Conservation (phyloP, 2,113 vertebrate species). For the Ptilorrhoa leucosticta region DNA sequence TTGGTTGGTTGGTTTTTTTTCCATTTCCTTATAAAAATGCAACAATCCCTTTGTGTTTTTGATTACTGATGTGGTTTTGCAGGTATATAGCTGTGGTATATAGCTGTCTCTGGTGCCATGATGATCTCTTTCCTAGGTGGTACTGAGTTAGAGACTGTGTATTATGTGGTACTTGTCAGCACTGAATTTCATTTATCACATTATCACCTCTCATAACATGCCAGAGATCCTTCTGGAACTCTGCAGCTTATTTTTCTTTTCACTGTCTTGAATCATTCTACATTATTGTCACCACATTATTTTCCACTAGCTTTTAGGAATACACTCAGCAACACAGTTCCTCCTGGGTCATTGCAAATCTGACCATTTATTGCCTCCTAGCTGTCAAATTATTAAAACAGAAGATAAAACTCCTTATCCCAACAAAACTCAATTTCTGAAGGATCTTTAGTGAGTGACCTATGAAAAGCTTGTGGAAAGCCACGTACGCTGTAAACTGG, state of each 20-base stretch:
- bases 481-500: fast-evolving
- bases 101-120: neutral
- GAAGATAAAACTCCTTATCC: neutral
- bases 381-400: neutral
- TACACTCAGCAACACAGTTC: neutral
- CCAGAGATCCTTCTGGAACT: neutral
- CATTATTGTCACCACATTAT: neutral
- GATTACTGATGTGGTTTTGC: neutral
- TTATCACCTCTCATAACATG: neutral
- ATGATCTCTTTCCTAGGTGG: neutral
- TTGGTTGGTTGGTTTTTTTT: neutral
- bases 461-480: neutral
- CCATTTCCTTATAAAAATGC: neutral
- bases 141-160: neutral
- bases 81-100: neutral
- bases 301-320: neutral
- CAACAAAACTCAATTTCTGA: neutral
- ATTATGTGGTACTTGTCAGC: neutral
- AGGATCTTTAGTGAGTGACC: neutral
- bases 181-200: neutral
- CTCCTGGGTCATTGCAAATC: neutral
- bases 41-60: neutral
- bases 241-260: neutral
- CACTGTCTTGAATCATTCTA: neutral
- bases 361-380: neutral